Evolutionary conservation across 2,888 invertebrate species (phyloP), one percentile per base, ranked within the genome.

Genomic region (Mellilla xanthometata): DNA sequence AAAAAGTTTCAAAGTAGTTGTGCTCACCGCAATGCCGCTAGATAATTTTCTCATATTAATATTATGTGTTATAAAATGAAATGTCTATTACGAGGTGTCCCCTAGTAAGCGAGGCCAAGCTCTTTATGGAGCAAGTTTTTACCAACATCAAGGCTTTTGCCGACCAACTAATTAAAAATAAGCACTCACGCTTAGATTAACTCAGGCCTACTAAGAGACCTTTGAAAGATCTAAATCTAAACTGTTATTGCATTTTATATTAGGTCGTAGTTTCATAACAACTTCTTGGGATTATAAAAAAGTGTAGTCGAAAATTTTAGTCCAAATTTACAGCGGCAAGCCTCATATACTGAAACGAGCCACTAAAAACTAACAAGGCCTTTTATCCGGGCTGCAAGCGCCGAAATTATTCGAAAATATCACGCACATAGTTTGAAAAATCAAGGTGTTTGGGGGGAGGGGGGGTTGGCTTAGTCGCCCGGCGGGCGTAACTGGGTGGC

Each of bases 391-490:
- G 15, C 38, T 44, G 38, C 40, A 45, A 49, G 44, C 34, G 35
- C 39, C 28, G 38, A 43, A 54, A 50, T 50, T 52, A 54, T 53
- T 52, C 48, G 49, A 48, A 54, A 56, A 44, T 54, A 62, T 64
- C 63, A 70, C 65, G 65, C 55, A 62, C 69, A 72, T 72, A 71
- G 52, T 55, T 72, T 71, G 64, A 76, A 77, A 80, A 84, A 83
- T 84, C 82, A 85, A 80, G 79, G 83, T 80, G 74, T 73, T 9
- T 24, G 46, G 62, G 65, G 58, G 60, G 65, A 43, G 62, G 65
- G 58, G 60, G 65, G 59, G 64, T 58, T 56, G 60, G 60, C 58
- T 54, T 59, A 58, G 61, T 52, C 32, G 50, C 49, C 61, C 52
- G 54, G 65, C 49, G 54, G 43, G 32, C 12, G 7, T 27, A 10